Evolutionary conservation across 2,888 invertebrate species (phyloP).

Genomic region (Sarcophaga carnaria): DNA sequence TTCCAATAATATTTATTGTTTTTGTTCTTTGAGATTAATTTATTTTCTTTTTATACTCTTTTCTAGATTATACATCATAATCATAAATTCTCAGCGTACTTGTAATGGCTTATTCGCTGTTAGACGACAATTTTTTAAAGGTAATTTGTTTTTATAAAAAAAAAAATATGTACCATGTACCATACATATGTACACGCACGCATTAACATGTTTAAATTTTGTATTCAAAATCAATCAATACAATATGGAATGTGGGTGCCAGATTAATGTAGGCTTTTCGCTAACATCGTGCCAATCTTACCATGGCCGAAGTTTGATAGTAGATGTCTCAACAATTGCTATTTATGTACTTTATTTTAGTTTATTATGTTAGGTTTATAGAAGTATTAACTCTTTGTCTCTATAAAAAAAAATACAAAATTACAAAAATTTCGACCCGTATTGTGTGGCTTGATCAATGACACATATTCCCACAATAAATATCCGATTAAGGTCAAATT

Average conservation of each 20-base stretch:
- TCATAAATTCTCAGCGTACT: neutral
- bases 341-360: neutral
- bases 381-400: too few species aligned
- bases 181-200: too few species aligned
- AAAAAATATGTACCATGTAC: too few species aligned
- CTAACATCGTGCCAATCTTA: slow-evolving; percentile 56
- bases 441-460: too few species aligned
- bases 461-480: too few species aligned
- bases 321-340: slow-evolving; percentile 50
- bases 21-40: neutral
- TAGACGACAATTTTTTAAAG: neutral
- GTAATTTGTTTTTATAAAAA: too few species aligned
- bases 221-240: slow-evolving; percentile 26
- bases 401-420: too few species aligned
- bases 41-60: neutral
- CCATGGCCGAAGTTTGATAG: slow-evolving; percentile 61
- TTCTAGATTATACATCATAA: neutral
- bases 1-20: neutral
- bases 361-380: too few species aligned
- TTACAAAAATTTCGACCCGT: too few species aligned
- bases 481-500: too few species aligned
- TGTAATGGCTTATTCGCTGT: neutral
- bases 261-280: slow-evolving; percentile 59
- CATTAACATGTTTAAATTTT: neutral
- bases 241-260: slow-evolving; percentile 34